Conservation (phyloP, 2,797 vertebrate genomes). For the Ctenochaetus hawaiiensis region DNA sequence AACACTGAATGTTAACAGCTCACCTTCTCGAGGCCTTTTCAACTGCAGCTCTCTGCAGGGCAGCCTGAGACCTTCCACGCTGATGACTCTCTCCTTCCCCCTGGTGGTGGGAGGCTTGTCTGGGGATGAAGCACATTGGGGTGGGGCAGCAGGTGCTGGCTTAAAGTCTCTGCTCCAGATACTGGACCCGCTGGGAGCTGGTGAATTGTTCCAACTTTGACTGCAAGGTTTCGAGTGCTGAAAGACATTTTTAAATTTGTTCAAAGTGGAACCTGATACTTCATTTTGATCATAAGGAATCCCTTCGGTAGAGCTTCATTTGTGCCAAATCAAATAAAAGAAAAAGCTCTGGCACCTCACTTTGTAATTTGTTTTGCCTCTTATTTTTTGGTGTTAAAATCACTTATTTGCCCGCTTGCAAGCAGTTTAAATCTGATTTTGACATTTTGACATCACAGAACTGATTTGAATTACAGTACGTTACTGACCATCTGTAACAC, state of each 20-base stretch:
- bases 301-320: no score
- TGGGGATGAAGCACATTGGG: conserved; percentile 34
- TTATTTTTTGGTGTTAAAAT: no score
- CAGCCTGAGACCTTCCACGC: conserved; percentile 80
- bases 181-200: conserved; percentile 69
- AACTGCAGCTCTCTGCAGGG: conserved; percentile 79
- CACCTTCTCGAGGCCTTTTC: conserved; percentile 92
- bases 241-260: conserved; percentile 14
- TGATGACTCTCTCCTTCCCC: conserved; percentile 85
- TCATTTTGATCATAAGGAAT: no score
- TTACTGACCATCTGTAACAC: no score
- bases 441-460: no score
- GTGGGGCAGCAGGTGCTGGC: conserved; percentile 1
- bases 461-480: no score
- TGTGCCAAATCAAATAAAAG: no score
- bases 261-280: not conserved
- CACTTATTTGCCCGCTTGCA: no score
- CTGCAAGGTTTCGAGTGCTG: conserved; percentile 85
- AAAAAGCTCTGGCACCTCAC: no score
- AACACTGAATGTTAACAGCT: conserved; percentile 29
- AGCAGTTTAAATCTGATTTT: no score
- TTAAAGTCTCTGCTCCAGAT: conserved; percentile 89
- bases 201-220: conserved; percentile 83
- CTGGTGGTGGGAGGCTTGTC: conserved; percentile 82
- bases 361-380: no score